These are phyloP conservation scores for Drosophila bocki DNA, from an alignment of 1,140 invertebrate species.

Conservation along the genomic window DNA sequence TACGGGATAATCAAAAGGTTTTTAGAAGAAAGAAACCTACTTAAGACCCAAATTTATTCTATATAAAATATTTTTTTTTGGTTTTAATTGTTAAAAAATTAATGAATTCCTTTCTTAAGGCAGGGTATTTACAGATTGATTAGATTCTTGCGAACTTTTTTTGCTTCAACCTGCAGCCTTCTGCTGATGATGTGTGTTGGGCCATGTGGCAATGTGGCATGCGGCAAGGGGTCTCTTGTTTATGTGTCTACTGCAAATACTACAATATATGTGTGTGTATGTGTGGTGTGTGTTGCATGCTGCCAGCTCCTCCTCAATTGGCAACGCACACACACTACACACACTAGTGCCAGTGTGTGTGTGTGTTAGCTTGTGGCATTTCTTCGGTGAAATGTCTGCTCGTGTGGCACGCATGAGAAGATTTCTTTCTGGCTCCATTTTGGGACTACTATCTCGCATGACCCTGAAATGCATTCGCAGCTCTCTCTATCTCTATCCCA, in stretches of 20 bases:
- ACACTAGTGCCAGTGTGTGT: not conserved
- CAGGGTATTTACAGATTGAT: constrained; percentile 3
- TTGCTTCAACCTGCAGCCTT: not conserved
- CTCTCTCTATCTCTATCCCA: constrained; percentile 1
- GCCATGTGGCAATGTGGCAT: constrained; percentile 41
- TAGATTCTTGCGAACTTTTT: constrained; percentile 2
- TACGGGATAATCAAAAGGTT: too few species aligned
- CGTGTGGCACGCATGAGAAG: constrained; percentile 46
- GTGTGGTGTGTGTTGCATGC: constrained; percentile 6
- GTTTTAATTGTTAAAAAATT: not conserved
- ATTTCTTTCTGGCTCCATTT: constrained; percentile 44
- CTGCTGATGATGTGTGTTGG: constrained; percentile 35
- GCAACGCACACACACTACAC: constrained; percentile 9
- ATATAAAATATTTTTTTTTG: too few species aligned
- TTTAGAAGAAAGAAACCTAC: too few species aligned
- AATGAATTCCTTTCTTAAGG: not conserved
- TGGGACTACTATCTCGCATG: constrained; percentile 34
- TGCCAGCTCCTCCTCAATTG: constrained; percentile 28
- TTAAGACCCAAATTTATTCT: too few species aligned
- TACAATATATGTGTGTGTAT: not conserved
- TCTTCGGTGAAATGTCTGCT: constrained; percentile 43
- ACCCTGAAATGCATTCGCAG: constrained; percentile 42
- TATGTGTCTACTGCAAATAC: constrained; percentile 33
- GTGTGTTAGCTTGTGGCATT: constrained; percentile 38
- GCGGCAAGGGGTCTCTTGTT: constrained; percentile 35